These are phyloP conservation scores for Gambusia holbrooki DNA, from an alignment of 2,113 vertebrate species.

Conservation along the genomic window DNA sequence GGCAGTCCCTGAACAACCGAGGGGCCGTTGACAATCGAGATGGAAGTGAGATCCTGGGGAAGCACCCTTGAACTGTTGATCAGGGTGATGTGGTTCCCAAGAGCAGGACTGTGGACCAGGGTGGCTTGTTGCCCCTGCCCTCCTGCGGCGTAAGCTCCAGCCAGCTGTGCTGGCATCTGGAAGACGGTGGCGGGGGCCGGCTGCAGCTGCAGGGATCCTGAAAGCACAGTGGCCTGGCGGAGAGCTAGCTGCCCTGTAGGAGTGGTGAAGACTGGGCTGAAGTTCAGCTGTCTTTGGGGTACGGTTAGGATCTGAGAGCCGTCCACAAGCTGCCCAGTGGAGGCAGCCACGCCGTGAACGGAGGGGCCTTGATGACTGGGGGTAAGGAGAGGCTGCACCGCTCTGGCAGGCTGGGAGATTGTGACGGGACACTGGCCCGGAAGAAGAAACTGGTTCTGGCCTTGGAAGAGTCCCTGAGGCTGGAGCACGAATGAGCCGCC, in stretches of 20 bases:
- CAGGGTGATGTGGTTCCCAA: conserved; percentile 81
- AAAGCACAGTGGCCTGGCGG: conserved; percentile 78
- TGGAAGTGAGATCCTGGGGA: conserved; percentile 72
- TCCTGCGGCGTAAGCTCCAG: conserved; percentile 73
- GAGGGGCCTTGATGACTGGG: conserved; percentile 57
- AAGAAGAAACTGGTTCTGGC: conserved; percentile 81
- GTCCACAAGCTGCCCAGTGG: conserved; percentile 75
- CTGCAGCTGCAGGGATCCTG: conserved; percentile 79
- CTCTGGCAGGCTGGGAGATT: conserved; percentile 65
- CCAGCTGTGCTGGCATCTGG: conserved; percentile 82
- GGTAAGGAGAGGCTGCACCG: conserved; percentile 66
- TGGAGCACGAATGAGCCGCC: conserved; percentile 83
- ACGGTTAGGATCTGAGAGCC: conserved; percentile 79
- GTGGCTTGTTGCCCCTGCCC: conserved; percentile 73
- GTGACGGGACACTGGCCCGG: conserved; percentile 78
- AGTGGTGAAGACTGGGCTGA: conserved; percentile 81
- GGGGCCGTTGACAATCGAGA: conserved; percentile 78
- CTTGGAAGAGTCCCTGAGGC: conserved; percentile 81
- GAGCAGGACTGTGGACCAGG: conserved; percentile 76
- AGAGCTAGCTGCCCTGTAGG: conserved; percentile 78
- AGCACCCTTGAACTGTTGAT: conserved; percentile 77
- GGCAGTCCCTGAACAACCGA: conserved; percentile 76
- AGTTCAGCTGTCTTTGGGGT: conserved; percentile 81
- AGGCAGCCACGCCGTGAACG: conserved; percentile 58
- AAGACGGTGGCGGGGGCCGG: conserved; percentile 78